phyloP scores from a whole-genome alignment of 1,140 invertebrate genomes.

The Diploscapter pachys region DNA sequence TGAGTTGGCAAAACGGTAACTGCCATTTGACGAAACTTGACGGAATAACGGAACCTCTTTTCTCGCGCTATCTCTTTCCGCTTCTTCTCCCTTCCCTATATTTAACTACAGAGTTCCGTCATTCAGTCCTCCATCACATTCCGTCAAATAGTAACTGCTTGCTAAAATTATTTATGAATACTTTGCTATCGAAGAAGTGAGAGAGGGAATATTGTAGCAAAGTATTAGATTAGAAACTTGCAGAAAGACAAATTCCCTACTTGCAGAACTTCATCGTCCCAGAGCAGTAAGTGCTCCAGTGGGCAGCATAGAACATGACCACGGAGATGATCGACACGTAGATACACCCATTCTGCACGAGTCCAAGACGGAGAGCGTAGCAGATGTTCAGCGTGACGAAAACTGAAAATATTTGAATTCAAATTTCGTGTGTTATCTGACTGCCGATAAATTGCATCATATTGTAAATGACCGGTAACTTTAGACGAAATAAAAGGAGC shows the following conservation, averaged over 20 bases:
- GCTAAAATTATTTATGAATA: no score
- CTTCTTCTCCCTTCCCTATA: no score
- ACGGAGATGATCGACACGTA: conserved; percentile 92
- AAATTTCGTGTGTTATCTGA: conserved; percentile 9
- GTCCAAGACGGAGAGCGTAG: conserved; percentile 81
- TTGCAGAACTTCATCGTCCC: conserved; percentile 84
- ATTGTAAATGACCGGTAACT: neutral
- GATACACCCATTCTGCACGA: conserved; percentile 75
- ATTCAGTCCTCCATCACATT: no score
- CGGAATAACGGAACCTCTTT: no score
- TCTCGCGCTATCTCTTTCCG: no score
- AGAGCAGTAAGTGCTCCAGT: conserved; percentile 98
- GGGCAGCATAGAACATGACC: conserved; percentile 92
- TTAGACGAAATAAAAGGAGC: no score
- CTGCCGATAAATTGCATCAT: no score
- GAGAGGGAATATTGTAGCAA: neutral
- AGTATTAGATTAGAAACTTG: conserved; percentile 1
- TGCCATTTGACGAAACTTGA: no score
- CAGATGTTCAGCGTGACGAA: conserved; percentile 91
- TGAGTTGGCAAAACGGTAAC: no score
- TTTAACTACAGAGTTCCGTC: no score
- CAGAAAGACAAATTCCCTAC: conserved; percentile 57
- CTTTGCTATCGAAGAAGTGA: no score
- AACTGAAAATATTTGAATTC: conserved; percentile 66
- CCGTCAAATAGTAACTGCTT: no score